Percentiles rank a stretch among this genome's conserved stretches.
Evolutionary conservation across 2,113 vertebrate genomes (phyloP).

Genomic region (Nanorana parkeri): DNA sequence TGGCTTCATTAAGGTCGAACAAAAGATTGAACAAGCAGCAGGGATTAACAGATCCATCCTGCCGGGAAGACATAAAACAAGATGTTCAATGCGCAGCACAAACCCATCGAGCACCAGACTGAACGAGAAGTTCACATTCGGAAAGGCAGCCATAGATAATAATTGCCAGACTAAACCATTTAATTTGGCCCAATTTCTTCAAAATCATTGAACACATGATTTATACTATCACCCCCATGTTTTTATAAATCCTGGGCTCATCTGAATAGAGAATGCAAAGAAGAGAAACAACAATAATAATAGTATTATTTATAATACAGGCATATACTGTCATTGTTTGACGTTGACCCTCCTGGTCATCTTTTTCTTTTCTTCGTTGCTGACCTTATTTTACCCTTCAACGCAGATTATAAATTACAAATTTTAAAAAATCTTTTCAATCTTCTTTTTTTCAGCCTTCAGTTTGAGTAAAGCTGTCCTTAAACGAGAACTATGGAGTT

Average conservation of each 20-base stretch:
- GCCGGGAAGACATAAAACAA: slow-evolving; percentile 38
- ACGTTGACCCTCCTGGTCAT: too few relatives aligned
- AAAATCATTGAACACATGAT: neutral
- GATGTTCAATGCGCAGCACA: slow-evolving; percentile 32
- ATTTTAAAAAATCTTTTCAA: too few relatives aligned
- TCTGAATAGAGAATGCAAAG: too few relatives aligned
- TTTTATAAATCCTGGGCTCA: neutral
- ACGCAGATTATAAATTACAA: too few relatives aligned
- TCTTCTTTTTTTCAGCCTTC: too few relatives aligned
- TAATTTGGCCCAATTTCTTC: slow-evolving; percentile 33
- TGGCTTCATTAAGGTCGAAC: slow-evolving; percentile 35
- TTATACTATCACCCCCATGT: neutral
- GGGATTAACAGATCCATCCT: slow-evolving; percentile 48
- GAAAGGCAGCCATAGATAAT: slow-evolving; percentile 29
- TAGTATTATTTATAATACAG: too few relatives aligned
- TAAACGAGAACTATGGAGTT: too few relatives aligned
- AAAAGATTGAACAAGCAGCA: slow-evolving; percentile 32
- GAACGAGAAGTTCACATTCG: slow-evolving; percentile 30
- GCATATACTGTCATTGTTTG: too few relatives aligned
- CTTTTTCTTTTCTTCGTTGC: too few relatives aligned
- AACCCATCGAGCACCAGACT: slow-evolving; percentile 22
- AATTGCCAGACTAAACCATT: slow-evolving; percentile 30
- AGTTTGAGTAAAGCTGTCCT: too few relatives aligned
- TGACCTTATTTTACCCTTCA: too few relatives aligned
- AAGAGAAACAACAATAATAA: too few relatives aligned